phyloP scores from a whole-genome alignment of 1,140 invertebrate species.

The Brachionus asplanchnoidis region DNA sequence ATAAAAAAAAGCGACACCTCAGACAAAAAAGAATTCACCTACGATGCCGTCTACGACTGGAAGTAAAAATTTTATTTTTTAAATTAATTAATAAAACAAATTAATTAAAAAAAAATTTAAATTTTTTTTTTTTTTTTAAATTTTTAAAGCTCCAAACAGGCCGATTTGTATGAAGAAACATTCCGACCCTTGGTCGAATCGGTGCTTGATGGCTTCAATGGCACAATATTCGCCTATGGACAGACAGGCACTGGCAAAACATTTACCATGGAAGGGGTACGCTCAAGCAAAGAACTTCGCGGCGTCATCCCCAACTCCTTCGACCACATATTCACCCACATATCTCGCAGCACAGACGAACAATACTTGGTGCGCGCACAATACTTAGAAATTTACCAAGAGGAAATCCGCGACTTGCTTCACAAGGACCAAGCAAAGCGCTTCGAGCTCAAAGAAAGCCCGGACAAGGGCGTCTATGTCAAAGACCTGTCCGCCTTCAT shows the following conservation, averaged over 20 bases:
- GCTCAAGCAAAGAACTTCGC: constrained; percentile 60
- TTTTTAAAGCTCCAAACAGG: background rate
- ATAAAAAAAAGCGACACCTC: constrained; percentile 57
- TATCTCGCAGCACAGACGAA: constrained; percentile 62
- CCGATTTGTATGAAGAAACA: constrained; percentile 46
- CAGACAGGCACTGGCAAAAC: constrained; percentile 61
- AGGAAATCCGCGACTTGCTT: constrained; percentile 74
- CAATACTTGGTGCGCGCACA: constrained; percentile 83
- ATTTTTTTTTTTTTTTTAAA: constrained; percentile 57
- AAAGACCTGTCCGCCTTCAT: constrained; percentile 67
- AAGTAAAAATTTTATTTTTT: constrained; percentile 61
- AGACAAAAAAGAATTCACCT: constrained; percentile 68
- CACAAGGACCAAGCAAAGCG: constrained; percentile 70
- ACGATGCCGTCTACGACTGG: constrained; percentile 69
- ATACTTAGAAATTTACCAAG: constrained; percentile 89
- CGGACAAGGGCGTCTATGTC: constrained; percentile 42
- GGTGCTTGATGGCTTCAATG: constrained; percentile 62
- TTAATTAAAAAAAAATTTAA: constrained; percentile 68
- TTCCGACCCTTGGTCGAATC: constrained; percentile 60
- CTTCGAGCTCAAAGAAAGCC: constrained; percentile 58
- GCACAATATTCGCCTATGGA: constrained; percentile 63
- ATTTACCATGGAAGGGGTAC: constrained; percentile 63
- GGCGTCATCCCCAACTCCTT: constrained; percentile 75
- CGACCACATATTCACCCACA: constrained; percentile 64
- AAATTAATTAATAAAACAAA: constrained; percentile 63